Percentiles rank a stretch among this genome's conserved stretches.
These are phyloP conservation scores for Melanophora roralis DNA, from an alignment of 2,888 invertebrate genomes.

Conservation along the genomic window DNA sequence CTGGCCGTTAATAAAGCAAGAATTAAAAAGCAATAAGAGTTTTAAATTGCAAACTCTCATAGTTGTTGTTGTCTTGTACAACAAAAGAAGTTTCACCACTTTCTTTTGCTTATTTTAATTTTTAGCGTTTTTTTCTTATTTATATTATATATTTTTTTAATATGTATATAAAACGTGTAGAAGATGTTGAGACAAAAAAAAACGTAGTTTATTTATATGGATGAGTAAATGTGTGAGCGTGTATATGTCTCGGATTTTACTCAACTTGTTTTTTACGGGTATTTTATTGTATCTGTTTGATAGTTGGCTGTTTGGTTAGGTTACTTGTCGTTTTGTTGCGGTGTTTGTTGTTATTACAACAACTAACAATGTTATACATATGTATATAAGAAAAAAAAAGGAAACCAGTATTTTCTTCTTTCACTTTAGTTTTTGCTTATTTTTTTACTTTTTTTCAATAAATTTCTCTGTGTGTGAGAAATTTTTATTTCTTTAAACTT, in stretches of 20 bases:
- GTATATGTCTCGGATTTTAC: constrained; percentile 22
- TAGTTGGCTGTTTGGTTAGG: constrained; percentile 22
- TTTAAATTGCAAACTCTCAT: not conserved
- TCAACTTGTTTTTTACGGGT: constrained; percentile 53
- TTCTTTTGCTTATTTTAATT: constrained; percentile 55
- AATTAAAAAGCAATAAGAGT: no score
- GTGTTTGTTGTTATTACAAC: constrained; percentile 40
- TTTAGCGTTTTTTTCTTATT: constrained; percentile 51
- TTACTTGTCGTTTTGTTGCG: constrained; percentile 18
- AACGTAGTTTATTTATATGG: constrained; percentile 54
- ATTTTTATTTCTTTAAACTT: constrained; percentile 58
- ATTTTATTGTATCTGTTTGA: constrained; percentile 40
- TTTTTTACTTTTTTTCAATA: constrained; percentile 41
- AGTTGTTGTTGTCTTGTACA: constrained; percentile 1
- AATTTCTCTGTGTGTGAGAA: constrained; percentile 58
- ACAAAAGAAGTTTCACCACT: constrained; percentile 62
- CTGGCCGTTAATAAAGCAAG: no score
- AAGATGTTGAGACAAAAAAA: constrained; percentile 25
- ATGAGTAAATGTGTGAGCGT: constrained; percentile 29
- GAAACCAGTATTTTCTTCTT: constrained; percentile 67
- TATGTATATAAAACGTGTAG: constrained; percentile 19
- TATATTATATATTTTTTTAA: constrained; percentile 22
- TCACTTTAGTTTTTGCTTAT: constrained; percentile 50
- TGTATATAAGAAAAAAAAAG: constrained; percentile 52
- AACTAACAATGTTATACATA: constrained; percentile 45